A percentile compares a stretch with the other conserved stretches of the same genome.
Conservation (phyloP, 1,140 invertebrate genomes). For the Cyclargus thomasi region DNA sequence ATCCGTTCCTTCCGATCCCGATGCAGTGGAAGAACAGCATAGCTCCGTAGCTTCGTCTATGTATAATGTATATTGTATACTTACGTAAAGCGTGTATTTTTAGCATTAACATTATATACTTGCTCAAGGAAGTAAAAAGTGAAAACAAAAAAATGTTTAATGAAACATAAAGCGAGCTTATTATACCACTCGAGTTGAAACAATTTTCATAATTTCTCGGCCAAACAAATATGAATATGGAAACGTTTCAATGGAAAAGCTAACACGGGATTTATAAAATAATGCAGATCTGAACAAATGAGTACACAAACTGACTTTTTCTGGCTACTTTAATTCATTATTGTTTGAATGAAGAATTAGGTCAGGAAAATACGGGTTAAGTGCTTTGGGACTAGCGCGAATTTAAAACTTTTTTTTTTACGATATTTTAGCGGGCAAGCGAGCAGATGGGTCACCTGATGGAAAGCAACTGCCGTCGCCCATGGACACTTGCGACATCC, state of each 20-base stretch:
- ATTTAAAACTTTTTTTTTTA: background rate
- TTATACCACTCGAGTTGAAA: background rate
- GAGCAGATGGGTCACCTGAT: no score
- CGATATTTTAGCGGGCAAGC: no score
- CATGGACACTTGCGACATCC: no score
- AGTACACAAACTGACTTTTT: background rate
- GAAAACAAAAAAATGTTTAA: background rate
- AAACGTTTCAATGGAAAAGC: constrained; percentile 2
- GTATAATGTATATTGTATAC: background rate
- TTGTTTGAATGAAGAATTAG: background rate
- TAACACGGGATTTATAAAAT: background rate
- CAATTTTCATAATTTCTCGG: constrained; percentile 7
- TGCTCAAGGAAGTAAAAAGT: no score
- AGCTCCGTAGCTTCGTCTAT: no score
- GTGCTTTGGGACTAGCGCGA: background rate
- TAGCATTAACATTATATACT: no score
- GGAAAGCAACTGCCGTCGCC: no score
- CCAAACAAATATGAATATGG: constrained; percentile 13
- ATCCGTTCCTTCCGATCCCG: no score
- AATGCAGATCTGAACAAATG: background rate
- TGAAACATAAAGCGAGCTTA: background rate
- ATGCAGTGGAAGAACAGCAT: no score
- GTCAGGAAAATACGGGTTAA: background rate
- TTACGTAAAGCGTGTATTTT: background rate
- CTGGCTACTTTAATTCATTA: background rate